phyloP scores from a whole-genome alignment of 2,113 vertebrate genomes.

The Axis porcinus region DNA sequence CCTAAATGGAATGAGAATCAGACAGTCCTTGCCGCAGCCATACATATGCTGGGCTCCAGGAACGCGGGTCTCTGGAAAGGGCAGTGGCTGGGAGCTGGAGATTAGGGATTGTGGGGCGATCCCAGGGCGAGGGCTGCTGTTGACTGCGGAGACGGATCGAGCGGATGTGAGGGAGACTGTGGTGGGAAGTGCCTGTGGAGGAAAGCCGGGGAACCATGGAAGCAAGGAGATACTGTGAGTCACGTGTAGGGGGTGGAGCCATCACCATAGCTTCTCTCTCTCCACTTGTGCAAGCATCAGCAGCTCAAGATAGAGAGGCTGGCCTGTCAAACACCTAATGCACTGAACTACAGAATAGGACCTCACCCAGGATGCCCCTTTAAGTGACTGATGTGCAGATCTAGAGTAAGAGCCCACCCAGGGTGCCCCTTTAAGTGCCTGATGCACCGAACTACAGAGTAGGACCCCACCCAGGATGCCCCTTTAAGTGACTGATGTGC shows the following conservation, averaged over 20 bases:
- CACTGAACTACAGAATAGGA: neutral
- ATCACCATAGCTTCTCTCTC: neutral
- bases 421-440: neutral
- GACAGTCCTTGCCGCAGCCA: neutral
- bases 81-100: neutral
- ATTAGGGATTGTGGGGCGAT: neutral
- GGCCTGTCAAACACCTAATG: neutral
- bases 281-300: fast-evolving
- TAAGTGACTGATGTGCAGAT: neutral
- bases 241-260: fast-evolving
- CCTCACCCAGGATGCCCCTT: neutral
- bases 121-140: neutral
- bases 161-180: neutral
- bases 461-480: neutral
- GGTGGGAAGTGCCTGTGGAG: neutral
- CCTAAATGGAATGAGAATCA: neutral
- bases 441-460: neutral
- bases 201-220: neutral
- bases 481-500: neutral
- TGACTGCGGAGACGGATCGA: fast-evolving
- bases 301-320: neutral
- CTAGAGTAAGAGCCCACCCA: neutral
- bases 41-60: neutral
- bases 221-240: neutral
- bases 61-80: neutral